Evolutionary conservation across 1,140 invertebrate species (phyloP), one percentile per base, ranked within the genome.

Genomic region (Zelostemma sp.): DNA sequence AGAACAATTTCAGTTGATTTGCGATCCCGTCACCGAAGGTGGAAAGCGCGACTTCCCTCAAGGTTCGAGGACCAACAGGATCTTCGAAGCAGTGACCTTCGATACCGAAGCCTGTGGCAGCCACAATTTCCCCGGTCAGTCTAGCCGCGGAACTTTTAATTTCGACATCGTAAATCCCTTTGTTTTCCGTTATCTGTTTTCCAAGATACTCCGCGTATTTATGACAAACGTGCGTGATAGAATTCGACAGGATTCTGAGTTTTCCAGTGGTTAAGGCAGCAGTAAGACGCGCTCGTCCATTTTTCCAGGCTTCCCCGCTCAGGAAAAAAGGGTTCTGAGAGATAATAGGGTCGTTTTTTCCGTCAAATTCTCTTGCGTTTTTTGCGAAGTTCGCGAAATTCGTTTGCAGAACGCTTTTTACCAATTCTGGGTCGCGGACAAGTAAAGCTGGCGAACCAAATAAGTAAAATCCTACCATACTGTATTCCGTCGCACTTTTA

Each of bases 391-490:
- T 65, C 0, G 16, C n/a, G 17, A 85, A 86, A 31, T 82, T 78
- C 8, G 76, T 80, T 6, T 80, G 72, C 0, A 85, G 6, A 0
- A 85, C 67, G 6, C 38, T 76, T 50, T 82, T 80, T 0, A 85
- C 62, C 0, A 84, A 17, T 53, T 81, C 76, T 1, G 78, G 79
- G 51, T 85, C 79, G n/a, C 78, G 67, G 0, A 85, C 4, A 5
- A 86, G 12, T 2, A 85, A 50, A 6, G 53, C 45, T 0, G 81
- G 82, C 0, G 15, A 69, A n/a, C 35, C 61, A 16, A 79, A 67
- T 3, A 76, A 45, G 49, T 77, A 84, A 21, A 80, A 78, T 0
- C 81, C 81, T 0, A 79, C 63, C 73, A 79, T 78, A 46, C 76
- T 79, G 1, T 11, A 6, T 8, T 69, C 25, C 5, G 48, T 14